Conservation (phyloP, 2,113 vertebrate species). For the Calidris pugnax region DNA sequence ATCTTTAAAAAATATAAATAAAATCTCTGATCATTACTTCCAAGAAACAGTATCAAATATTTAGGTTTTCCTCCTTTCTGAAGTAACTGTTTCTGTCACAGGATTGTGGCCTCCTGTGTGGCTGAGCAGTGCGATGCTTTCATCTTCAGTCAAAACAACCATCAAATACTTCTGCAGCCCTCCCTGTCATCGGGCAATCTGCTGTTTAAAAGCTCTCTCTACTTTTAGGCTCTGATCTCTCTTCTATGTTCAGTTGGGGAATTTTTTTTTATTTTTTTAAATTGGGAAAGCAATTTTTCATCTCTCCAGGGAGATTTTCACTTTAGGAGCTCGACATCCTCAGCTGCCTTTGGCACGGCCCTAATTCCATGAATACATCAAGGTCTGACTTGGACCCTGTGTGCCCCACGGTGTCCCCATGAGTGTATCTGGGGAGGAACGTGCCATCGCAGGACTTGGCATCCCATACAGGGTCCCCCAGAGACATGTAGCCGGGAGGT, state of each 20-base stretch:
- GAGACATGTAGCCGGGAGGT: rapidly evolving
- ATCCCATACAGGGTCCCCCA: too few relatives aligned
- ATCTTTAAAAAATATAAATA: background rate
- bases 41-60: background rate
- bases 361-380: background rate
- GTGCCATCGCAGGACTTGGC: background rate
- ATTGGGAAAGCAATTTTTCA: background rate
- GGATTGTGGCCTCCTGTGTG: background rate
- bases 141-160: background rate
- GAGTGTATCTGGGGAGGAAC: background rate
- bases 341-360: background rate
- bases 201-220: background rate
- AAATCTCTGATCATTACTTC: background rate
- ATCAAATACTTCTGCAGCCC: background rate
- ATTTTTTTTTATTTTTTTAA: too few relatives aligned
- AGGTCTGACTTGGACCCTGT: background rate
- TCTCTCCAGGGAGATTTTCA: background rate
- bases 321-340: background rate
- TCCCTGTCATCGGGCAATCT: background rate
- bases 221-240: background rate
- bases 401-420: background rate
- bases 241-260: background rate
- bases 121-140: background rate
- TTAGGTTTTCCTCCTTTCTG: background rate
- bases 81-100: background rate